A percentile compares a stretch with the other conserved stretches of the same genome.
phyloP scores from a whole-genome alignment of 2,113 vertebrate genomes.

The Pygoscelis antarcticus region DNA sequence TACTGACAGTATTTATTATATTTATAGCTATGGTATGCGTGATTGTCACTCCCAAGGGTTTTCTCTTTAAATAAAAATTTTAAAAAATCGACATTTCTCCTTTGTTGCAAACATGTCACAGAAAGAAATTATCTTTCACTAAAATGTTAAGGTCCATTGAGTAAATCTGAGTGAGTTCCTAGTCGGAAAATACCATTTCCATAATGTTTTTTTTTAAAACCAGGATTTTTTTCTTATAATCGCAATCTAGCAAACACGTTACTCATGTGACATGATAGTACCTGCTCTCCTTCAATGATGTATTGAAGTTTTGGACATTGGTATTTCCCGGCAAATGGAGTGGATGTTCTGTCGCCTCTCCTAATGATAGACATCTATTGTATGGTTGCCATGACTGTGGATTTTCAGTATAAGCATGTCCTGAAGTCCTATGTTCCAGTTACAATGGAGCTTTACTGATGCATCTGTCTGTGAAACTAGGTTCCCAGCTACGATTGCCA shows the following conservation, averaged over 20 bases:
- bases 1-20: not conserved
- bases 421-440: not conserved
- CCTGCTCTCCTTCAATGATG: not conserved
- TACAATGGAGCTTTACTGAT: not conserved
- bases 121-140: not conserved
- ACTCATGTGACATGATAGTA: not conserved
- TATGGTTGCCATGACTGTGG: not conserved
- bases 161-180: not conserved
- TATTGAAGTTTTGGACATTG: not conserved
- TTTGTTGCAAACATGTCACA: not conserved
- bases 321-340: not conserved
- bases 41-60: not conserved
- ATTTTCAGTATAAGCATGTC: not conserved
- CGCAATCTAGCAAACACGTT: not conserved
- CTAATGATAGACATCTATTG: not conserved
- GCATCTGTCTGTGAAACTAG: not conserved
- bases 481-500: not conserved
- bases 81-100: not conserved
- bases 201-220: no score
- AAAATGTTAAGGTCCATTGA: not conserved
- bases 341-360: not conserved
- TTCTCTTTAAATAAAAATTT: not conserved
- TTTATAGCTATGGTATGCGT: not conserved
- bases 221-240: not conserved
- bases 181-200: not conserved